A percentile compares a stretch with the other conserved stretches of the same genome.
phyloP scores from a whole-genome alignment of 2,797 vertebrate genomes.

The Lagocephalus sceleratus region DNA sequence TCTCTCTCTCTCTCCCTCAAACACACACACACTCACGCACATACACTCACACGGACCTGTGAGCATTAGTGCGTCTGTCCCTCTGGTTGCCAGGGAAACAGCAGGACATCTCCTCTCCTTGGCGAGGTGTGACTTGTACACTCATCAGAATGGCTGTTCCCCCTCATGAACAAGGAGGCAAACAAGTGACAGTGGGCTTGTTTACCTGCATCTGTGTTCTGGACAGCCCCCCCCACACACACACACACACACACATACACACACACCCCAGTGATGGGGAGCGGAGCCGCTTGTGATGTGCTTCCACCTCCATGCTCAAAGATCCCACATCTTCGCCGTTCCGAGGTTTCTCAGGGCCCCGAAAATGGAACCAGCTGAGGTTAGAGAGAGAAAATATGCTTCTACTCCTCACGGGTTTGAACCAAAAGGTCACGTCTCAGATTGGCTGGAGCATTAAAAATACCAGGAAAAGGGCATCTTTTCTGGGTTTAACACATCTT shows the following conservation, averaged over 20 bases:
- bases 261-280: conserved; percentile 34
- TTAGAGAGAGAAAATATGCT: background rate
- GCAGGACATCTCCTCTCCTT: conserved; percentile 63
- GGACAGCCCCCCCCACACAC: too few relatives aligned
- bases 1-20: background rate
- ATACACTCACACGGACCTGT: conserved; percentile 43
- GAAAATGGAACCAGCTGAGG: background rate
- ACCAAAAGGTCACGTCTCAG: conserved; percentile 53
- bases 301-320: background rate
- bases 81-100: conserved; percentile 77
- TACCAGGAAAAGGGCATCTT: background rate
- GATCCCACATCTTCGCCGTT: conserved; percentile 2
- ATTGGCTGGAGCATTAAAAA: conserved; percentile 2
- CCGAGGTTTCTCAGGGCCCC: conserved; percentile 1
- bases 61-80: conserved; percentile 49
- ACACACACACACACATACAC: too few relatives aligned
- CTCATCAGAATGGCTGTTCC: conserved; percentile 18
- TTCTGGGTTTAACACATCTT: background rate
- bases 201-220: background rate
- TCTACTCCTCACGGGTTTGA: background rate
- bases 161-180: conserved; percentile 15
- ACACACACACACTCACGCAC: conserved; percentile 22
- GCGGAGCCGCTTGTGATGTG: conserved; percentile 14
- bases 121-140: conserved; percentile 54
- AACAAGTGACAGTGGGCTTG: background rate